Base-by-base conservation (phyloP, 2,113 vertebrate genomes). In the Blennius ocellaris region DNA sequence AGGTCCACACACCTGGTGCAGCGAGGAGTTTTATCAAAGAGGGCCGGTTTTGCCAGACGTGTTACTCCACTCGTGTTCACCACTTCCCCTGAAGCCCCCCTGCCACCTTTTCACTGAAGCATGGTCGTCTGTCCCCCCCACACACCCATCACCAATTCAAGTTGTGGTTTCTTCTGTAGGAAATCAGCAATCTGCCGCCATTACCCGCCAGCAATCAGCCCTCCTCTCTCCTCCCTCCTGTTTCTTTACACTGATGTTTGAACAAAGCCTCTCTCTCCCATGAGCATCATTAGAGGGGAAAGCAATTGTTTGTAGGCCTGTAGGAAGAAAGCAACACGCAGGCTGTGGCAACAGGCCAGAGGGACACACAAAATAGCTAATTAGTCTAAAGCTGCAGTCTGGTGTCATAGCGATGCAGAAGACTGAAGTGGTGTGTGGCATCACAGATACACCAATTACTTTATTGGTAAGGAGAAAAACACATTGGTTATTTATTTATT, bases 111-210 rank as follows among this genome's bases (percentile, higher is more conserved):
- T 48, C 69, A 65, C 59, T 76, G 6, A 53, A 81, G 66, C 62
- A 77, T 30, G 39, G 51, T 40, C 75, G 66, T 69, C 73, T 39
- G 38, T 30, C 37, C 76, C 58, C 36, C 65, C 63, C 69, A n/a
- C n/a, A n/a, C n/a, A n/a, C 21, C 21, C 21, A 30, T 30, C 21
- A n/a, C 50, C 11, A 17, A 54, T 62, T 43, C 72, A 59, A 69
- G 53, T 60, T 80, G 87, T 52, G 77, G 74, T 88, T 87, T 87
- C 54, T 4, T 71, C 49, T 41, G 43, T 43, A 80, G 82, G 73
- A 88, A 90, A 87, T 85, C 59, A 82, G 70, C 81, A 84, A 85
- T 85, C 76, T 82, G 38, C 57, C 58, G 43, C 57, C 43, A 76
- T 87, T 81, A 80, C 38, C 57, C 65, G 60, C 53, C 48, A 50